Evolutionary conservation across 1,140 invertebrate species (phyloP).

Genomic region (Nylanderia fulva): DNA sequence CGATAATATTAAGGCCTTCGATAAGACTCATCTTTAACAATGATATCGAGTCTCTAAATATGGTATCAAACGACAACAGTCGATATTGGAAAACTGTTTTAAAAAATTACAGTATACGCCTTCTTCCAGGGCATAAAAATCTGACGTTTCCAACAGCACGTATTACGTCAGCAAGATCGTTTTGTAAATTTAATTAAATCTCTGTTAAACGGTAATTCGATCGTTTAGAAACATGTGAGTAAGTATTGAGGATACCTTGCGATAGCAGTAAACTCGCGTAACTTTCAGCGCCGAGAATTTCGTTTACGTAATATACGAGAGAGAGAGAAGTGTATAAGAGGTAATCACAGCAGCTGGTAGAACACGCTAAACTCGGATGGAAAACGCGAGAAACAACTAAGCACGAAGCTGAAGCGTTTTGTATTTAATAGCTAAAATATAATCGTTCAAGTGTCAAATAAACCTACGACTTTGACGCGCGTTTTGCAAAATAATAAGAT

Average conservation of each 20-base stretch:
- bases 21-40: too few species aligned
- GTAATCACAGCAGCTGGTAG: slow-evolving; percentile 47
- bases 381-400: slow-evolving; percentile 33
- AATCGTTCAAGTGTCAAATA: slow-evolving; percentile 52
- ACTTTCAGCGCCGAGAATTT: slow-evolving; percentile 45
- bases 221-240: slow-evolving; percentile 7
- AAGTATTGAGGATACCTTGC: slow-evolving; percentile 35
- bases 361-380: slow-evolving; percentile 42
- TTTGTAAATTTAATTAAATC: slow-evolving; percentile 55
- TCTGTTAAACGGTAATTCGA: slow-evolving; percentile 34
- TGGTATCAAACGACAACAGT: background rate
- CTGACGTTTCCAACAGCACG: background rate
- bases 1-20: too few species aligned
- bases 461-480: background rate
- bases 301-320: slow-evolving; percentile 52
- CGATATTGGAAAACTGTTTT: slow-evolving; percentile 1
- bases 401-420: slow-evolving; percentile 37
- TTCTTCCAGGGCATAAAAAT: background rate
- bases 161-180: slow-evolving; percentile 17
- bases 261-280: slow-evolving; percentile 46
- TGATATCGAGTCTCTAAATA: too few species aligned
- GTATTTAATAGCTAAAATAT: slow-evolving; percentile 35
- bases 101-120: slow-evolving; percentile 27
- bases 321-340: slow-evolving; percentile 48
- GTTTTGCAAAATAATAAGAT: slow-evolving; percentile 27